phyloP scores from a whole-genome alignment of 2,113 vertebrate genomes.

The Oenanthe melanoleuca region DNA sequence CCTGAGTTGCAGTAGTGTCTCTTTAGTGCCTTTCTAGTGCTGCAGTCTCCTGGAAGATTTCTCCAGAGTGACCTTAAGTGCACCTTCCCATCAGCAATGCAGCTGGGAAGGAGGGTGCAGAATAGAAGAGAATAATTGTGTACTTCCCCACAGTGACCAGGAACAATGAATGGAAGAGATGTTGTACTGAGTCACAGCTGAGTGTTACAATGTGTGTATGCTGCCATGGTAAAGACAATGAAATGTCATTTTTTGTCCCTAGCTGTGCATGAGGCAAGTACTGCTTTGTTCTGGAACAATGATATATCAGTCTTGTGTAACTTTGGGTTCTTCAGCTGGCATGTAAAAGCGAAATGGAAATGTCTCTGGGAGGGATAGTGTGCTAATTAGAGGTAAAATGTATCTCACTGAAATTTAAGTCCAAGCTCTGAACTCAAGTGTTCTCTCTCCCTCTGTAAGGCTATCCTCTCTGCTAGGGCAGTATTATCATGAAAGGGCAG shows the following conservation, averaged over 20 bases:
- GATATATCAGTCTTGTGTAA: conserved; percentile 60
- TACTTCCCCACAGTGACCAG: conserved; percentile 57
- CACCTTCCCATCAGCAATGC: conserved; percentile 42
- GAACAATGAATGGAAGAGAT: conserved; percentile 66
- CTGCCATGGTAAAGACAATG: conserved; percentile 63
- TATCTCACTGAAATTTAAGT: conserved; percentile 9
- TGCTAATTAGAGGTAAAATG: conserved; percentile 13
- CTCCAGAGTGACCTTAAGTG: conserved; percentile 49
- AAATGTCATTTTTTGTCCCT: conserved; percentile 64
- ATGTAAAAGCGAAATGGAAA: conserved; percentile 46
- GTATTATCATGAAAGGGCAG: neutral
- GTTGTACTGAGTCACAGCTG: conserved; percentile 58
- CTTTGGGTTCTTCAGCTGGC: conserved; percentile 51
- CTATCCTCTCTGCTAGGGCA: neutral
- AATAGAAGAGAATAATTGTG: conserved; percentile 52
- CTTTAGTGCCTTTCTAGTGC: neutral
- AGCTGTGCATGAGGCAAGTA: conserved; percentile 60
- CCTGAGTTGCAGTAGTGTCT: neutral
- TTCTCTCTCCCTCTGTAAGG: conserved; percentile 14
- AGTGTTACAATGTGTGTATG: conserved; percentile 60
- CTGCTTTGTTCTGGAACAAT: conserved; percentile 67
- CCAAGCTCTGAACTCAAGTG: rapidly evolving
- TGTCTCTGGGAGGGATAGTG: conserved; percentile 17
- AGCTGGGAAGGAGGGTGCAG: conserved; percentile 31
- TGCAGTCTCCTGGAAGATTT: neutral